Evolutionary conservation across 2,888 invertebrate species (phyloP).

Genomic region (Lithophane leautieri): DNA sequence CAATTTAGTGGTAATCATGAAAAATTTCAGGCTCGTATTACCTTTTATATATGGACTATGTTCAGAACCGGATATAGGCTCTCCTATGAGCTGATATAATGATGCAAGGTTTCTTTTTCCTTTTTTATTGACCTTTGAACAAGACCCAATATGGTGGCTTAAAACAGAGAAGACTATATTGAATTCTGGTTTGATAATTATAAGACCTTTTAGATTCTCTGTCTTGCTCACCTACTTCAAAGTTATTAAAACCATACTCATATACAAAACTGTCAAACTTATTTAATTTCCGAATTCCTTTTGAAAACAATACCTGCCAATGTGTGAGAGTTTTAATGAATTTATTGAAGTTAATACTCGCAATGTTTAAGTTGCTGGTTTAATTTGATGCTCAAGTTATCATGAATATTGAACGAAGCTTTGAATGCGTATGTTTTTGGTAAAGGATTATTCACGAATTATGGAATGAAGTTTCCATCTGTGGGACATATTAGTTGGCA

Average conservation of each 20-base stretch:
- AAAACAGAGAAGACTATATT: not conserved
- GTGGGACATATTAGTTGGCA: not conserved
- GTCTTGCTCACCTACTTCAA: not conserved
- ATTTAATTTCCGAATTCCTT: conserved; percentile 54
- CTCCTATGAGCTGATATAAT: not conserved
- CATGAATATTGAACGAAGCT: conserved; percentile 4
- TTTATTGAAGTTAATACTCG: conserved; percentile 46
- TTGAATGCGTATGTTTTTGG: conserved; percentile 14
- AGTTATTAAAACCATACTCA: conserved; percentile 30
- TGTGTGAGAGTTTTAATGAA: conserved; percentile 47
- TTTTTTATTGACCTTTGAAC: conserved; percentile 16
- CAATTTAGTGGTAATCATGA: not conserved
- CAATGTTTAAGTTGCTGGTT: conserved; percentile 31
- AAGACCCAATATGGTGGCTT: not conserved
- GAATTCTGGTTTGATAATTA: not conserved
- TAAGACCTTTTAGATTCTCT: not conserved
- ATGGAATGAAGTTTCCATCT: not conserved
- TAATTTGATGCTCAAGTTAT: conserved; percentile 33
- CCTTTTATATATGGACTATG: not conserved
- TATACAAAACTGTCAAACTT: conserved; percentile 45
- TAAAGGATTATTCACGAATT: not conserved
- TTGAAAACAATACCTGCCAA: conserved; percentile 52
- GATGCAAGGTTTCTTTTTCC: not conserved
- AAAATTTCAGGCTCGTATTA: not conserved
- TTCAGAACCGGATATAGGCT: conserved; percentile 17